A percentile compares a stretch with the other conserved stretches of the same genome.
Evolutionary conservation across 92 coral and sea anemone species (phyloP).

Genomic region (Porites divaricata): DNA sequence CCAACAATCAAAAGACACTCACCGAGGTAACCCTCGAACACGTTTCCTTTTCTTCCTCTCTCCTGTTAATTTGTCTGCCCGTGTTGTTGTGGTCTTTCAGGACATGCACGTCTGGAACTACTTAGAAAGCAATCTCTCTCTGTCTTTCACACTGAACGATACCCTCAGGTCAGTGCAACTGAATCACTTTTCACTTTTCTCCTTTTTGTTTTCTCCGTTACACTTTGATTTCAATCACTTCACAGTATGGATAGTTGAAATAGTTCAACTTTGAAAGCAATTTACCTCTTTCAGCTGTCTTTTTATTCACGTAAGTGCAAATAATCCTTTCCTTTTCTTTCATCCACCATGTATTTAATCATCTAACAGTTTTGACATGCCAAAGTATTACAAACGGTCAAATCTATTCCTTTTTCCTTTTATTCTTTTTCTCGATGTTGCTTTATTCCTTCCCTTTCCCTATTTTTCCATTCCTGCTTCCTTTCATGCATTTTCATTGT

Average conservation of each 20-base stretch:
- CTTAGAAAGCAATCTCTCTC: conserved; percentile 83
- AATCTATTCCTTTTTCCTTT: background rate
- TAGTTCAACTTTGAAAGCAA: no score
- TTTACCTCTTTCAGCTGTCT: no score
- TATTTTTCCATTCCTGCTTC: background rate
- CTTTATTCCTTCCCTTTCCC: background rate
- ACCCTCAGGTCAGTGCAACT: conserved; percentile 53
- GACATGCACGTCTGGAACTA: conserved; percentile 76
- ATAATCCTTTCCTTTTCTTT: no score
- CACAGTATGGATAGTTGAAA: background rate
- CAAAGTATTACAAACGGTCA: no score
- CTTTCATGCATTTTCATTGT: background rate
- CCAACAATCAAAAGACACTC: conserved; percentile 53
- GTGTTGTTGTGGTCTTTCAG: conserved; percentile 87
- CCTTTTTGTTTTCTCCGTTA: background rate
- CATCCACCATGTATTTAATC: no score
- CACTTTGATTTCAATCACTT: background rate
- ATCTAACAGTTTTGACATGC: no score
- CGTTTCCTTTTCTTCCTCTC: conserved; percentile 48
- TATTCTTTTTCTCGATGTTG: background rate
- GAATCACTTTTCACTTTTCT: background rate
- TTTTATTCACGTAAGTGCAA: no score
- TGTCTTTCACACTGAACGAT: conserved; percentile 65
- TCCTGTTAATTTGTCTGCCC: conserved; percentile 59
- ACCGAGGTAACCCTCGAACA: conserved; percentile 86